phyloP scores from a whole-genome alignment of 2,888 invertebrate genomes.

The Nomada fucata region DNA sequence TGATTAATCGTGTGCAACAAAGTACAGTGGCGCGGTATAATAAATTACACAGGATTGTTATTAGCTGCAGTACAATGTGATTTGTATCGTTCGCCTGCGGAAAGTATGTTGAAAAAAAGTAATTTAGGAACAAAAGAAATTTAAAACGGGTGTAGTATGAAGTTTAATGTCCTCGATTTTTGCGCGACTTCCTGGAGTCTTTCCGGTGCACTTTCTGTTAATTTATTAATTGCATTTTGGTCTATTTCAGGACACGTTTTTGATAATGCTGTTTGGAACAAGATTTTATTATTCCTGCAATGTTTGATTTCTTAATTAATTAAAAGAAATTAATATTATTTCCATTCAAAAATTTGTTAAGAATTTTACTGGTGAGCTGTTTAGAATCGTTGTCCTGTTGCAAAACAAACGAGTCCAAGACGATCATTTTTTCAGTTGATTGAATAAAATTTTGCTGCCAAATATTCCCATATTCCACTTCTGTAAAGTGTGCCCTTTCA shows the following conservation, averaged over 20 bases:
- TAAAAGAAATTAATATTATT: too few relatives aligned
- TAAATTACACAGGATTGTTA: not conserved
- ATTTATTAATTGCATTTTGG: not conserved
- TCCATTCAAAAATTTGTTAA: too few relatives aligned
- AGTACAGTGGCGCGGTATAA: not conserved
- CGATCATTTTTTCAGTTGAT: not conserved
- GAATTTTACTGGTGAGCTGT: not conserved
- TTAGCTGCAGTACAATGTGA: not conserved
- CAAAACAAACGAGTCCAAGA: too few relatives aligned
- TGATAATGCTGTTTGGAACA: slow-evolving; percentile 6
- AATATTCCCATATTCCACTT: slow-evolving; percentile 5
- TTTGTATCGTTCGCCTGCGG: not conserved
- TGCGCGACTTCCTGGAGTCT: too few relatives aligned
- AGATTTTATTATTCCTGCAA: not conserved
- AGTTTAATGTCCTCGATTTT: not conserved
- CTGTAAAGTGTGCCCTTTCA: not conserved
- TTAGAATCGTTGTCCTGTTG: slow-evolving; percentile 11
- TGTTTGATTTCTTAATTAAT: too few relatives aligned
- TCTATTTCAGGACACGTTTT: not conserved
- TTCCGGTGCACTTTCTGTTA: not conserved
- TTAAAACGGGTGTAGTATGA: slow-evolving; percentile 3
- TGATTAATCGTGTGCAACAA: not conserved
- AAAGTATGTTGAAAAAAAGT: not conserved
- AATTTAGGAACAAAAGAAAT: not conserved
- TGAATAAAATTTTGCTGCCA: not conserved